Evolutionary conservation across 2,797 vertebrate species (phyloP).

Genomic region (Rhynchotus rufescens): DNA sequence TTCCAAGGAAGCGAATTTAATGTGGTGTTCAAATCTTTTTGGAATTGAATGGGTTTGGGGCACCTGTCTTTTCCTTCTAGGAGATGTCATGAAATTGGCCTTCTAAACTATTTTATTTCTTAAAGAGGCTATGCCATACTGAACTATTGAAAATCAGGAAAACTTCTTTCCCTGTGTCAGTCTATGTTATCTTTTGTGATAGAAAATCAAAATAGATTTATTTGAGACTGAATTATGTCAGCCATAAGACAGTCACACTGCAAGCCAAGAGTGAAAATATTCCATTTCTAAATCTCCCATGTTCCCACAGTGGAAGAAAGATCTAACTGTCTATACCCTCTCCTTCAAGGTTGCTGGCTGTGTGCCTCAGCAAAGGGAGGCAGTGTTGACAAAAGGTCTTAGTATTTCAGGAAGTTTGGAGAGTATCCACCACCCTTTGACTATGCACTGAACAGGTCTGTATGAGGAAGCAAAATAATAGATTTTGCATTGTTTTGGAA

Average conservation of each 20-base stretch:
- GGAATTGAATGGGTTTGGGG: not conserved
- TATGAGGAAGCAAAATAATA: not conserved
- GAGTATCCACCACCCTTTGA: not conserved
- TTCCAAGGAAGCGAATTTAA: not conserved
- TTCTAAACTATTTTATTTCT: not conserved
- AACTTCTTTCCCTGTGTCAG: not conserved
- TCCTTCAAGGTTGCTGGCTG: not conserved
- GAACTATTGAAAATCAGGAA: not conserved
- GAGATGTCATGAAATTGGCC: not conserved
- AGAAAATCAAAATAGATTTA: not conserved
- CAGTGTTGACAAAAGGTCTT: not conserved
- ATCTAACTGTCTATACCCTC: not conserved
- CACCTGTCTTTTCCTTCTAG: not conserved
- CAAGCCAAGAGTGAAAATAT: not conserved
- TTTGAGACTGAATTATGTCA: not conserved
- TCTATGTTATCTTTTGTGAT: not conserved
- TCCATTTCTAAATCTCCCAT: not conserved
- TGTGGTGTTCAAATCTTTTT: not conserved
- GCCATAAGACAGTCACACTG: not conserved
- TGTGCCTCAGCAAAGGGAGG: not conserved
- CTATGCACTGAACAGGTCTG: not conserved
- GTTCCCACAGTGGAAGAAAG: not conserved
- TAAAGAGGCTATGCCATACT: not conserved
- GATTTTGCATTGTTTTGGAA: not conserved
- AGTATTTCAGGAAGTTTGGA: not conserved